Percentiles rank a stretch among this genome's conserved stretches.
These are phyloP conservation scores for Lacanobia wlatinum DNA, from an alignment of 2,888 invertebrate species.

Conservation along the genomic window DNA sequence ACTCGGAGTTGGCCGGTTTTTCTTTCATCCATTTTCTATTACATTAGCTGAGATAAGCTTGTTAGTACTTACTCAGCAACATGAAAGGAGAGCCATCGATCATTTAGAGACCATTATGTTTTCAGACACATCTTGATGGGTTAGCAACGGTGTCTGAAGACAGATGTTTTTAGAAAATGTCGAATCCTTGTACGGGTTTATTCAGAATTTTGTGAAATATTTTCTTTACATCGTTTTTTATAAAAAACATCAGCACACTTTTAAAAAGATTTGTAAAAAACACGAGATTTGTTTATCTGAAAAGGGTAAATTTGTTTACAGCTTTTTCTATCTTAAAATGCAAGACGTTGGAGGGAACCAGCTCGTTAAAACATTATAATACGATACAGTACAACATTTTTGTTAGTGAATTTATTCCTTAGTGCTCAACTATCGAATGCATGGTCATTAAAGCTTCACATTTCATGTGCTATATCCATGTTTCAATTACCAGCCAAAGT, in stretches of 20 bases:
- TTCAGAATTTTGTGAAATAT: not conserved
- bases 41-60: constrained; percentile 24
- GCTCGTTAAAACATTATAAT: too few relatives aligned
- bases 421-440: too few relatives aligned
- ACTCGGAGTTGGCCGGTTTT: not conserved
- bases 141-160: constrained; percentile 9
- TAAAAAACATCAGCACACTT: not conserved
- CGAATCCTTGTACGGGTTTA: not conserved
- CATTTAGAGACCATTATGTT: constrained; percentile 46
- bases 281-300: too few relatives aligned
- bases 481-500: too few relatives aligned
- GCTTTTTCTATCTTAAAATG: too few relatives aligned
- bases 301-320: too few relatives aligned
- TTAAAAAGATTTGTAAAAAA: not conserved
- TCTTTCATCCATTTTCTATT: constrained; percentile 35
- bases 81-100: constrained; percentile 48
- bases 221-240: not conserved
- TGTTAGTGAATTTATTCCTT: too few relatives aligned
- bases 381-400: too few relatives aligned
- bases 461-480: too few relatives aligned
- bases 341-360: too few relatives aligned
- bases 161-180: constrained; percentile 20
- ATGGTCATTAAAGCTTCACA: too few relatives aligned
- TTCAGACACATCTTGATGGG: constrained; percentile 15
- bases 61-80: constrained; percentile 25